Evolutionary conservation across 2,797 vertebrate genomes (phyloP).

Genomic region (Poeciliopsis gracilis): DNA sequence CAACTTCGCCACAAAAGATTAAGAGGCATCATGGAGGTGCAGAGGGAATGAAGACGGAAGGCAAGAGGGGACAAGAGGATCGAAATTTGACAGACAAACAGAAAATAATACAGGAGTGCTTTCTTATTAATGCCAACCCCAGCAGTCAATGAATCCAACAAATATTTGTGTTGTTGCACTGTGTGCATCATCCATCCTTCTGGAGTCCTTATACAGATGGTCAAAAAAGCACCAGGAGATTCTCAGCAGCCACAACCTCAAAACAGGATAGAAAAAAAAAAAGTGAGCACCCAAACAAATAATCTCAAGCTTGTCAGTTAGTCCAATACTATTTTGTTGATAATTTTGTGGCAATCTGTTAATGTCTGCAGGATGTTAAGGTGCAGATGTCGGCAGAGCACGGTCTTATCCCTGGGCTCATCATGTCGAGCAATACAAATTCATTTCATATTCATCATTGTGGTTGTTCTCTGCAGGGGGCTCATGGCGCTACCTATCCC

Average conservation of each 20-base stretch:
- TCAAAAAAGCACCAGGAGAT: slow-evolving; percentile 7
- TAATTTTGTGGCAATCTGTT: slow-evolving; percentile 61
- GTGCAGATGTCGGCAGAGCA: slow-evolving; percentile 61
- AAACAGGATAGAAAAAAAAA: background rate
- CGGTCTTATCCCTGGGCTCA: slow-evolving; percentile 80
- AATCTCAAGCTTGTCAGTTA: slow-evolving; percentile 43
- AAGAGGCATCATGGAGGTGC: slow-evolving; percentile 67
- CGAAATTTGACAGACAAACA: slow-evolving; percentile 52
- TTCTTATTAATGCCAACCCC: slow-evolving; percentile 61
- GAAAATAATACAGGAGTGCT: slow-evolving; percentile 56
- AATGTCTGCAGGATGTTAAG: slow-evolving; percentile 58
- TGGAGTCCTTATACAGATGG: slow-evolving; percentile 37
- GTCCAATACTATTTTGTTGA: slow-evolving; percentile 29
- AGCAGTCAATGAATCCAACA: slow-evolving; percentile 50
- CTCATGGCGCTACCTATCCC: slow-evolving; percentile 80
- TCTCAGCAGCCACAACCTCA: background rate
- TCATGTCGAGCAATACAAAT: slow-evolving; percentile 83
- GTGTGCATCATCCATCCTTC: slow-evolving; percentile 44
- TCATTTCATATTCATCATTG: slow-evolving; percentile 85
- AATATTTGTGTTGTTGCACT: slow-evolving; percentile 32
- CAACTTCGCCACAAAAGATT: slow-evolving; percentile 62
- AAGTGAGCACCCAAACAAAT: slow-evolving; percentile 35
- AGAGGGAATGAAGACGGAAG: slow-evolving; percentile 59
- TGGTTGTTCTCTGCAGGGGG: slow-evolving; percentile 82
- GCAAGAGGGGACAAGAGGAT: slow-evolving; percentile 31